Percentiles rank a stretch among this genome's conserved stretches.
These are phyloP conservation scores for Pterois miles DNA, from an alignment of 2,797 vertebrate genomes.

Conservation along the genomic window DNA sequence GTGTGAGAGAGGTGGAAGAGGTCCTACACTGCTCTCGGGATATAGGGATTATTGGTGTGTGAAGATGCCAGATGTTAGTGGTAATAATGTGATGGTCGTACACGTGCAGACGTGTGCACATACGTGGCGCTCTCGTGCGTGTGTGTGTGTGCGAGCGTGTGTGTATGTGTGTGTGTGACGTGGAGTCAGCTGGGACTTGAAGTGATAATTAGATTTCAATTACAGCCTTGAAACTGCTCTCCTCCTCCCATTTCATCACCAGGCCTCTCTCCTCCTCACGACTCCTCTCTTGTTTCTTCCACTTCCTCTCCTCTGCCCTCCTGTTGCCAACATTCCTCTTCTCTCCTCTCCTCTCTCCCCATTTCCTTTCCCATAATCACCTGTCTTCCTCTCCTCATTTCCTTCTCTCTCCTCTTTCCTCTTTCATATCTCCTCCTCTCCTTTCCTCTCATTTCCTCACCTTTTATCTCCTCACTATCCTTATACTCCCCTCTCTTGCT, in stretches of 20 bases:
- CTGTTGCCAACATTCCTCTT: background rate
- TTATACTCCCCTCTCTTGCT: too few species aligned
- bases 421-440: too few species aligned
- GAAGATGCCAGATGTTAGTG: slow-evolving; percentile 78
- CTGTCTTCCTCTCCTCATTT: background rate
- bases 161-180: slow-evolving; percentile 12
- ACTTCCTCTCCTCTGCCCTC: background rate
- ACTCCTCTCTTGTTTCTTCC: background rate
- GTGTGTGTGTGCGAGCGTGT: background rate
- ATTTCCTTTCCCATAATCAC: background rate
- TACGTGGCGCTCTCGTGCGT: slow-evolving; percentile 20
- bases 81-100: slow-evolving; percentile 68
- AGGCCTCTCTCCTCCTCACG: background rate
- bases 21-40: slow-evolving; percentile 66
- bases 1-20: slow-evolving; percentile 36
- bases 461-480: too few species aligned
- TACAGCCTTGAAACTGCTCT: slow-evolving; percentile 73
- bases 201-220: slow-evolving; percentile 86
- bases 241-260: slow-evolving; percentile 59
- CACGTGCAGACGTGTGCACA: slow-evolving; percentile 58
- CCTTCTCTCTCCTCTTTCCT: too few species aligned
- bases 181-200: slow-evolving; percentile 76
- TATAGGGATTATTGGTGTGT: slow-evolving; percentile 76
- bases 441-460: too few species aligned
- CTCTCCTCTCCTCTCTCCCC: background rate